Base-by-base conservation (phyloP, 2,797 vertebrate species). In the Pristis pectinata region DNA sequence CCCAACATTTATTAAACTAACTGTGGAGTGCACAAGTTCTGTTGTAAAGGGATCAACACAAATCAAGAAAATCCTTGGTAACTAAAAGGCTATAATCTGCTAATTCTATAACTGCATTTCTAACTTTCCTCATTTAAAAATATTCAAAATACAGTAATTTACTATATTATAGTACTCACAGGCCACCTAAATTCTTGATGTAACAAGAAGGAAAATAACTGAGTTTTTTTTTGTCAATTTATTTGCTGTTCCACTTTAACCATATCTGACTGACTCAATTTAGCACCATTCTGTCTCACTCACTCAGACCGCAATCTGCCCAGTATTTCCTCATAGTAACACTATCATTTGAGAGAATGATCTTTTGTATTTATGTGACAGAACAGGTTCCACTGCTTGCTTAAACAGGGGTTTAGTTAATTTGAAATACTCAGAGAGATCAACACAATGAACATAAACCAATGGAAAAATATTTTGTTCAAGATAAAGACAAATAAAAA, bases 321-420 rank as follows among this genome's bases (percentile, higher is more conserved):
- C n/a, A 27, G 8, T 67, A 41, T n/a, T 41, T 41, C 17, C 27
- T 93, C 92, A 49, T 17, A 0, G 17, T 19, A 34, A 15, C 95
- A 95, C 98, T 97, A 96, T 96, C 97, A 96, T 98, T 97, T 95
- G 96, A 96, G 96, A 96, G 96, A 96, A 96, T 95, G 96, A 96
- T 96, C 96, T 96, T 97, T 97, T 97, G 98, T 97, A 97, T 95
- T 95, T 95, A 56, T 95, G 95, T 97, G 98, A 98, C 98, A 98
- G 98, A 96, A 97, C 97, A 59, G 59, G 96, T 95, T 96, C 97
- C 98, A 98, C 97, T 93, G 87, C 87, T 0, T 41, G n/a, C 37
- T 27, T 41, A 37, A 59, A 9, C 96, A 96, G 44, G 19, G 97
- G 96, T 97, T 97, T 98, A 98, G 98, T 98, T 98, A 98, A 97